Conservation (phyloP, 2,113 vertebrate genomes). For the Apteryx mantelli region DNA sequence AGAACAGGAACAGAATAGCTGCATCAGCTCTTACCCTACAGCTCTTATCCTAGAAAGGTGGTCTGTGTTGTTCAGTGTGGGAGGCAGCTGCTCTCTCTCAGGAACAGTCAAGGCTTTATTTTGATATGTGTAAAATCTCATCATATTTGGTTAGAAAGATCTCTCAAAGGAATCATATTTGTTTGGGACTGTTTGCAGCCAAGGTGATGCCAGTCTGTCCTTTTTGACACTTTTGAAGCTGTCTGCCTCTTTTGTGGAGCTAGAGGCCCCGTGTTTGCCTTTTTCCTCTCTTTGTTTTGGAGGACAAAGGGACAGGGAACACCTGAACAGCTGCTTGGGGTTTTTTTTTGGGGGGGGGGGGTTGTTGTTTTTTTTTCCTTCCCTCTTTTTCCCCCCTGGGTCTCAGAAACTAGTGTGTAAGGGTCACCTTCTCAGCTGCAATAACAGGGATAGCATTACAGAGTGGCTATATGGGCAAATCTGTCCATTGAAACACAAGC, state of each 20-base stretch:
- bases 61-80: fast-evolving
- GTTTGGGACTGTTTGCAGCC: not conserved
- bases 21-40: not conserved
- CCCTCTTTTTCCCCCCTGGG: not conserved
- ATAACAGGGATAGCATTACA: constrained; percentile 62
- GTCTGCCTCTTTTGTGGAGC: fast-evolving
- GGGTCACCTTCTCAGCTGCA: constrained; percentile 57
- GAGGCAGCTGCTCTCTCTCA: not conserved
- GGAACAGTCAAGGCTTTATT: not conserved
- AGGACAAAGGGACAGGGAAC: not conserved
- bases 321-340: not conserved
- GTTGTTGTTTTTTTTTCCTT: not conserved
- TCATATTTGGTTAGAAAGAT: not conserved
- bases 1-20: not conserved
- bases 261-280: not conserved
- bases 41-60: not conserved
- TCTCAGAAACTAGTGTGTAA: constrained; percentile 17
- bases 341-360: not conserved
- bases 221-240: not conserved
- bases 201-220: not conserved
- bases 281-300: not conserved
- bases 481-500: not conserved
- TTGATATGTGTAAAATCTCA: not conserved
- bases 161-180: not conserved
- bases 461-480: not conserved